Evolutionary conservation across 1,140 invertebrate species (phyloP).

Genomic region (Zaprionus taronus): DNA sequence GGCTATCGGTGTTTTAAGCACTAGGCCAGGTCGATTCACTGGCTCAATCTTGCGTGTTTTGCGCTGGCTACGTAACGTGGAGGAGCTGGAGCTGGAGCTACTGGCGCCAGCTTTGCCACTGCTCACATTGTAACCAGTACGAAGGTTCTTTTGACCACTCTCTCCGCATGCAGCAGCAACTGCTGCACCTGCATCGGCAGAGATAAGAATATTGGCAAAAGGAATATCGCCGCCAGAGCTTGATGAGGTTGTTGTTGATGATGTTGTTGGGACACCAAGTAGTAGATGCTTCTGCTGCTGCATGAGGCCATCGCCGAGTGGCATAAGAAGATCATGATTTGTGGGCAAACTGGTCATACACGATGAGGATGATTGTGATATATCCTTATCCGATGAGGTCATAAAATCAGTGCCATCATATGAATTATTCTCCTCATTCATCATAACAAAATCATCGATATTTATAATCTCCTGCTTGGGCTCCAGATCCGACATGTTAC

Average conservation of each 20-base stretch:
- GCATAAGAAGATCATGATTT: slow-evolving; percentile 68
- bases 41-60: slow-evolving; percentile 89
- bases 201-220: slow-evolving; percentile 84
- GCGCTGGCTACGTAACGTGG: slow-evolving; percentile 73
- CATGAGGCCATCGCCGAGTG: slow-evolving; percentile 62
- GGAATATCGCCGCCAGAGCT: slow-evolving; percentile 62
- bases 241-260: background rate
- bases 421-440: slow-evolving; percentile 82
- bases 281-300: slow-evolving; percentile 70
- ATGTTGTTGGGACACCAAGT: slow-evolving; percentile 54
- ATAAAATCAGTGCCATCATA: slow-evolving; percentile 85
- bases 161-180: slow-evolving; percentile 19
- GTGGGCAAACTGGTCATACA: slow-evolving; percentile 66
- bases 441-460: slow-evolving; percentile 83
- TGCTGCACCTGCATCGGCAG: background rate
- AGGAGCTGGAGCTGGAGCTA: slow-evolving; percentile 35
- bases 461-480: slow-evolving; percentile 83
- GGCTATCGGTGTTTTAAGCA: slow-evolving; percentile 91
- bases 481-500: slow-evolving; percentile 66
- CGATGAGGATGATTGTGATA: slow-evolving; percentile 71
- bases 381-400: slow-evolving; percentile 76
- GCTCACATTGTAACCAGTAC: slow-evolving; percentile 31
- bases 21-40: slow-evolving; percentile 90
- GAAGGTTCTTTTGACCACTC: background rate
- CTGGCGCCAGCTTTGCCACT: slow-evolving; percentile 69